phyloP scores from a whole-genome alignment of 2,113 vertebrate genomes.

The Erythrolamprus reginae region DNA sequence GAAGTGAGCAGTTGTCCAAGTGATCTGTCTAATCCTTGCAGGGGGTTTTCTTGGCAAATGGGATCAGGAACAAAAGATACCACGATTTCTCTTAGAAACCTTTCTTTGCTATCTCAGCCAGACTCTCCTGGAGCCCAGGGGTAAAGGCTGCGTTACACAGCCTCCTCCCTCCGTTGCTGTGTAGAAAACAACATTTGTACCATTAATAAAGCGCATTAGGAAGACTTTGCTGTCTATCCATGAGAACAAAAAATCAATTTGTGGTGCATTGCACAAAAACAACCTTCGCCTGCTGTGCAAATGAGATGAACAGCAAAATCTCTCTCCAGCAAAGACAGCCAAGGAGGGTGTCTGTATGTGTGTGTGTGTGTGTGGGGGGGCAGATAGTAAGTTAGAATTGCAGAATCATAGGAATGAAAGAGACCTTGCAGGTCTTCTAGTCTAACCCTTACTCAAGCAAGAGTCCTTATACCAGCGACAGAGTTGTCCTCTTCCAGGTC shows the following conservation, averaged over 20 bases:
- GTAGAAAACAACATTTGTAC: not conserved
- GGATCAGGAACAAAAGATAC: not conserved
- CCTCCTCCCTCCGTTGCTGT: not conserved
- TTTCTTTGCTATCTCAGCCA: not conserved
- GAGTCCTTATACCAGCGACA: not conserved
- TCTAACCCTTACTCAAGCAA: not conserved
- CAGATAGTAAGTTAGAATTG: not conserved
- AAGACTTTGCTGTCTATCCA: constrained; percentile 7
- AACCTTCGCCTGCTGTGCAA: not conserved
- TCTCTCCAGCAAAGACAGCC: not conserved
- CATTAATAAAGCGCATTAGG: not conserved
- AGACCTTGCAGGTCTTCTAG: not conserved
- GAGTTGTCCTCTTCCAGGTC: too few relatives aligned
- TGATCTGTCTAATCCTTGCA: not conserved
- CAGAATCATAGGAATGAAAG: not conserved
- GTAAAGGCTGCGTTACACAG: not conserved
- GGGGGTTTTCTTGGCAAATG: not conserved
- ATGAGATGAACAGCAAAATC: fast-evolving
- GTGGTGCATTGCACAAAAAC: not conserved
- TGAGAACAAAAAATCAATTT: not conserved
- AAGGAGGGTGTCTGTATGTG: too few relatives aligned
- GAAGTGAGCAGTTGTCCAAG: not conserved
- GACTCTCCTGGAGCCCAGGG: not conserved
- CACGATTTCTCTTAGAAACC: not conserved
- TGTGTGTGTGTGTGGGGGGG: too few relatives aligned